Conservation (phyloP, 2,888 invertebrate species). For the Cetonia aurata region DNA sequence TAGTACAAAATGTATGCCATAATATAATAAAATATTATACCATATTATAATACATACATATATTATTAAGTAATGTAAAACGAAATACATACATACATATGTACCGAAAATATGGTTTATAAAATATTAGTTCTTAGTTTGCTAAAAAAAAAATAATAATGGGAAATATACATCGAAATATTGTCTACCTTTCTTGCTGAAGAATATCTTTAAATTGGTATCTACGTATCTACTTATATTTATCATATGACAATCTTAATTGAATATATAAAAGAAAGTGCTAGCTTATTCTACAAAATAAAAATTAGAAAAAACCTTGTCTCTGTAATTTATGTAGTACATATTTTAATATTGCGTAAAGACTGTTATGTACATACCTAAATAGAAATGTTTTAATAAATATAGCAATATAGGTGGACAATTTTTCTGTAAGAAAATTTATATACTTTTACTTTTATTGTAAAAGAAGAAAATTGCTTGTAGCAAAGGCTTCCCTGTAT, state of each 20-base stretch:
- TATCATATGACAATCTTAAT: constrained; percentile 18
- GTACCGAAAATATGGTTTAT: constrained; percentile 24
- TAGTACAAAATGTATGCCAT: constrained; percentile 56
- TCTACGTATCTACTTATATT: too few species aligned
- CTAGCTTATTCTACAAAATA: background rate
- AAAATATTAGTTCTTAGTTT: constrained; percentile 36
- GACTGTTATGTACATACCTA: constrained; percentile 44
- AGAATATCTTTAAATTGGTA: constrained; percentile 5
- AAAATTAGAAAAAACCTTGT: background rate
- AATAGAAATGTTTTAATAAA: too few species aligned
- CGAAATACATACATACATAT: constrained; percentile 11
- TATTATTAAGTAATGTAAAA: constrained; percentile 22
- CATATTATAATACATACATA: constrained; percentile 18
- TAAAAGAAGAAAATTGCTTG: constrained; percentile 53
- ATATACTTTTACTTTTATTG: constrained; percentile 30
- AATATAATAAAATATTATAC: constrained; percentile 41
- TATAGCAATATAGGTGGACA: constrained; percentile 23
- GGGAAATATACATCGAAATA: constrained; percentile 18
- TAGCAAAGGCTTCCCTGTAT: constrained; percentile 60
- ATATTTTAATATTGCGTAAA: constrained; percentile 21
- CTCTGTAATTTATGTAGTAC: background rate
- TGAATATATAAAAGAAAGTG: constrained; percentile 1
- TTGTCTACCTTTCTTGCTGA: constrained; percentile 15
- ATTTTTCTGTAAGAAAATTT: constrained; percentile 22
- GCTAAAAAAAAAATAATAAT: constrained; percentile 10